Evolutionary conservation across 2,113 vertebrate genomes (phyloP).

Genomic region (Eclectus roratus): DNA sequence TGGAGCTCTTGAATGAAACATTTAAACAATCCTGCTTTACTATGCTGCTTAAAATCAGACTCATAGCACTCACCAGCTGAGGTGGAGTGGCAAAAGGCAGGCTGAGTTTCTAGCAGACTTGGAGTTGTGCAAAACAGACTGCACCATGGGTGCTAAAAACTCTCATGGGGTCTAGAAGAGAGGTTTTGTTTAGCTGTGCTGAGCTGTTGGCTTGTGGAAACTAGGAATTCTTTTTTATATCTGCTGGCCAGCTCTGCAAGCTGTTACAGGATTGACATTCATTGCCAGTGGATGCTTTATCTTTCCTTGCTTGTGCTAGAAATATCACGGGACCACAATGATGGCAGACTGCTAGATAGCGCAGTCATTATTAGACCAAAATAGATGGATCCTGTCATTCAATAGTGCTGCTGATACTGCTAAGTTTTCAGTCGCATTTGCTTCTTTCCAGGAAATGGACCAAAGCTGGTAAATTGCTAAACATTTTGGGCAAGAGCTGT

Average conservation of each 20-base stretch:
- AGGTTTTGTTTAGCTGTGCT: not conserved
- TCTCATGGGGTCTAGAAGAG: not conserved
- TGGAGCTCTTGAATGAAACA: not conserved
- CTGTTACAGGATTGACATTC: not conserved
- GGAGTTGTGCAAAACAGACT: not conserved
- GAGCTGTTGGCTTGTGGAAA: not conserved
- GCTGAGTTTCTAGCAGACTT: not conserved
- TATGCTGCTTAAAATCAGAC: not conserved
- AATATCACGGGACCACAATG: not conserved
- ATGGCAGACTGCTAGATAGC: not conserved
- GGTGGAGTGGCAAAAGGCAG: not conserved
- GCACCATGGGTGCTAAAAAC: not conserved
- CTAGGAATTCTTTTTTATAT: not conserved
- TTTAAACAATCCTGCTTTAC: not conserved
- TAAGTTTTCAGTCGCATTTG: not conserved
- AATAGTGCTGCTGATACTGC: not conserved
- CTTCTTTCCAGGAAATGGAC: not conserved
- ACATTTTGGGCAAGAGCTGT: not conserved
- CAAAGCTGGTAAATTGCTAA: not conserved
- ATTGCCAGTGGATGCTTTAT: constrained; percentile 9
- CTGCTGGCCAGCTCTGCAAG: constrained; percentile 4
- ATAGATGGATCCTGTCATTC: not conserved
- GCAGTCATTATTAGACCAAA: not conserved
- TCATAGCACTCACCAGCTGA: not conserved
- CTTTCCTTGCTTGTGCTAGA: constrained; percentile 1